Evolutionary conservation across 2,888 invertebrate species (phyloP), one percentile per base, ranked within the genome.

Genomic region (Spilarctia lutea): DNA sequence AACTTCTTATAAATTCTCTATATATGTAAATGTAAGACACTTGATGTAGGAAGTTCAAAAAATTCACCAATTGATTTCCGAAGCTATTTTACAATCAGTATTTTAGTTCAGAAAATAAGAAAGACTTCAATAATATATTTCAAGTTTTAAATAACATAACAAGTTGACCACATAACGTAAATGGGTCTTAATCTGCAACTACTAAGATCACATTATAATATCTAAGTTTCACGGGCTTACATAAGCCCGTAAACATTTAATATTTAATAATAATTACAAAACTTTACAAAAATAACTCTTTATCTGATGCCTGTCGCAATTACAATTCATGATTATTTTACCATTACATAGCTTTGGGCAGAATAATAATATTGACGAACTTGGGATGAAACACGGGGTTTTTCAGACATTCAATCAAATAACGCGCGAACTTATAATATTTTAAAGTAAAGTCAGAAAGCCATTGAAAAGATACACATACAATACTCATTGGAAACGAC

Each of bases 21-120:
- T 91, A 91, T 91, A 93, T 92, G 90, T 93, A 90, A 89, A 86
- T 87, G 73, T 91, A 88, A 88, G 87, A 75, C 83, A 85, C 82
- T 83, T 83, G 82, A 85, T 81, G 78, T 83, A 85, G 71, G 74
- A 84, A 75, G 73, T 81, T 75, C 75, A 72, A 79, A 81, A 78
- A 68, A 13, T 7, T 24, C 30, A 45, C 67, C 68, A 72, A 65
- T 24, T 60, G 33, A 33, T 68, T 74, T 74, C 63, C 52, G 20
- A 52, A 24, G 48, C 33, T 52, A 24, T 35, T 24, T 27, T 16
- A 30, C 27, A 16, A 60, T n/a, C 16, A 13, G 60, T 4, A 0
- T 27, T 60, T 60, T 3, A 13, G 60, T 27, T n/a, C n/a, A n/a
- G 13, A 27, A 11, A n/a, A 60, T 27, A 45, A 45, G 13, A 20